These are phyloP conservation scores for Myopa tessellatipennis DNA, from an alignment of 2,888 invertebrate species.

Conservation along the genomic window DNA sequence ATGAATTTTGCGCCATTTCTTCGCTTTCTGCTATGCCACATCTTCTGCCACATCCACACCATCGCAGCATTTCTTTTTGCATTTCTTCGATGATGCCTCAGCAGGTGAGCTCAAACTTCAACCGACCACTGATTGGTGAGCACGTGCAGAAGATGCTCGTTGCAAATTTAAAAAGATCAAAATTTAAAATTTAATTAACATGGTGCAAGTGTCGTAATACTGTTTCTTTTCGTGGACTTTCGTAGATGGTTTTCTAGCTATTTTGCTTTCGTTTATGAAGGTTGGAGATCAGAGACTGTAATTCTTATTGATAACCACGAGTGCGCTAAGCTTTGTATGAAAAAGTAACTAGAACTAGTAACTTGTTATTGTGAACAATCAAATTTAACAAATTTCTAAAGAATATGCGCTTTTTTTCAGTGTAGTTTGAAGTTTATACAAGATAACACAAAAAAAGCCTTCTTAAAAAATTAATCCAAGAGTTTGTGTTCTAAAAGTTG, in stretches of 20 bases:
- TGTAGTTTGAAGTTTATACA: no score
- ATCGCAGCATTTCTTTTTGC: slow-evolving; percentile 30
- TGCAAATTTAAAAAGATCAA: neutral
- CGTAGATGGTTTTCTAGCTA: no score
- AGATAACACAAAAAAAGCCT: no score
- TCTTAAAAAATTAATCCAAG: no score
- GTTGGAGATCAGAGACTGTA: no score
- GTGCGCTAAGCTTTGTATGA: no score
- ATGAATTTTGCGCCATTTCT: slow-evolving; percentile 7
- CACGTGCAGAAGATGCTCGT: slow-evolving; percentile 57
- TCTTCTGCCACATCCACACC: slow-evolving; percentile 8
- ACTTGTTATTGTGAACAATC: no score
- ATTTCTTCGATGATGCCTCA: slow-evolving; percentile 41
- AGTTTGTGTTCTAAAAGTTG: neutral
- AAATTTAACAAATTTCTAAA: no score
- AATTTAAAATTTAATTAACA: neutral
- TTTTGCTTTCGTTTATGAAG: no score
- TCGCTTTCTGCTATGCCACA: neutral
- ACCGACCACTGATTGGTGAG: slow-evolving; percentile 65
- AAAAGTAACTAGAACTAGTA: no score
- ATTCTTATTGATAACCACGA: no score
- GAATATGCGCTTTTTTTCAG: no score
- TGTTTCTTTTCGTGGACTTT: neutral
- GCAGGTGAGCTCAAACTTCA: slow-evolving; percentile 57
- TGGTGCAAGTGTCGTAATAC: slow-evolving; percentile 6